Base-by-base conservation (phyloP, 2,797 vertebrate genomes). In the Tenualosa ilisha region DNA sequence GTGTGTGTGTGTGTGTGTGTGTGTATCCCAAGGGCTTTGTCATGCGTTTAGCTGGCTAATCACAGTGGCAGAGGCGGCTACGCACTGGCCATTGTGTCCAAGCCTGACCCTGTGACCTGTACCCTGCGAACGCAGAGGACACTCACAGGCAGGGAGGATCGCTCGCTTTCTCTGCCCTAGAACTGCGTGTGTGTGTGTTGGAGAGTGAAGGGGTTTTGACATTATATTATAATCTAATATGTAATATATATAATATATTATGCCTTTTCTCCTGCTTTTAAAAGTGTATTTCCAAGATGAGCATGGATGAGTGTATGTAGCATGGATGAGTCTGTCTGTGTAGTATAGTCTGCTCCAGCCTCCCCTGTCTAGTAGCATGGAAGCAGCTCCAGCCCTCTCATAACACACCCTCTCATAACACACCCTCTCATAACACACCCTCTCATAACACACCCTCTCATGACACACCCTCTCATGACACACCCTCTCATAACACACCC, bases 21-120 rank as follows among this genome's bases (percentile, higher is more conserved):
- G 15, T 31, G 82, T 83, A 50, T 53, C 86, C 85, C 86, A 81
- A 88, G 90, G 92, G 90, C 90, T 91, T 93, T 93, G 91, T 93
- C 92, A 92, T 90, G 88, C 86, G 88, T 92, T 89, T 91, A 92
- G 92, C 92, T 90, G 91, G 91, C 91, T 93, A 91, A 94, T 94
- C 91, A 90, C 89, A 91, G 92, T 89, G 92, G 93, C 92, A 93
- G 93, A 89, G 88, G 90, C 89, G 92, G 89, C 88, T 89, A 83
- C 43, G 81, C 89, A 89, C 91, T 91, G 86, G 86, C 72, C 37
- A 82, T 31, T 65, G 51, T 75, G 68, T 75, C 37, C 0, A 22
- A 15, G 37, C 68, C 68, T 75, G 68, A 75, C 68, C 68, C 40
- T 17, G 1, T 43, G 68, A 75, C 68, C 68, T 43, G 68, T 1